phyloP scores from a whole-genome alignment of 2,888 invertebrate species.

The Macaria liturata region DNA sequence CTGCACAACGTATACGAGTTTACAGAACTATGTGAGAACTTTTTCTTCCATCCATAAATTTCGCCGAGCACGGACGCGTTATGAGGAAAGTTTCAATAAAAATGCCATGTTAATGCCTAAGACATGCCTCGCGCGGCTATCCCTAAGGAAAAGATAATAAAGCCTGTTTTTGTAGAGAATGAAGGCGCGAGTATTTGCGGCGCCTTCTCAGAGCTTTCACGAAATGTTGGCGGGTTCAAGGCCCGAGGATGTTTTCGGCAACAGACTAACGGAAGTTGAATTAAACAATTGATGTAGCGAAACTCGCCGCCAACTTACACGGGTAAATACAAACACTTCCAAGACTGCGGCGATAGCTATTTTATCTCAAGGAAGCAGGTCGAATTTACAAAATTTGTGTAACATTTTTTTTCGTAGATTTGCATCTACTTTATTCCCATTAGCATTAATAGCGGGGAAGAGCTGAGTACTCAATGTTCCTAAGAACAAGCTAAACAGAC shows the following conservation, averaged over 20 bases:
- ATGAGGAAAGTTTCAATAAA: conserved; percentile 30
- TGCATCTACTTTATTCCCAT: conserved; percentile 3
- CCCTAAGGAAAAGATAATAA: conserved; percentile 17
- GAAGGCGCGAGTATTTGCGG: conserved; percentile 15
- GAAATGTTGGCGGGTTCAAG: conserved; percentile 15
- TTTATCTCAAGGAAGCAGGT: too few species aligned
- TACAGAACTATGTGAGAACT: conserved; percentile 10
- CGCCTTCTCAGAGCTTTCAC: conserved; percentile 1
- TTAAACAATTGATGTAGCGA: conserved; percentile 7
- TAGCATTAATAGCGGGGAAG: conserved; percentile 4
- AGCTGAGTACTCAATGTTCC: conserved; percentile 8
- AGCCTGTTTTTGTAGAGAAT: conserved; percentile 12
- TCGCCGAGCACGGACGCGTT: conserved; percentile 20
- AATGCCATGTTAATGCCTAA: conserved; percentile 27
- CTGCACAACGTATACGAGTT: not conserved
- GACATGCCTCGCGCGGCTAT: conserved; percentile 22
- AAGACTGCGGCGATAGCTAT: too few species aligned
- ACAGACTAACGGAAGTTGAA: conserved; percentile 4
- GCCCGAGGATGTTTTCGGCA: conserved; percentile 1
- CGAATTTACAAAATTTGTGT: too few species aligned
- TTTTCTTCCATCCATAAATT: conserved; percentile 19
- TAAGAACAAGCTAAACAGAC: conserved; percentile 14
- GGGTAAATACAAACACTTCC: too few species aligned
- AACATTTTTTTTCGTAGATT: too few species aligned
- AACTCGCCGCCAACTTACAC: not conserved